These are phyloP conservation scores for Zingel zingel DNA, from an alignment of 2,113 vertebrate species.

Conservation along the genomic window DNA sequence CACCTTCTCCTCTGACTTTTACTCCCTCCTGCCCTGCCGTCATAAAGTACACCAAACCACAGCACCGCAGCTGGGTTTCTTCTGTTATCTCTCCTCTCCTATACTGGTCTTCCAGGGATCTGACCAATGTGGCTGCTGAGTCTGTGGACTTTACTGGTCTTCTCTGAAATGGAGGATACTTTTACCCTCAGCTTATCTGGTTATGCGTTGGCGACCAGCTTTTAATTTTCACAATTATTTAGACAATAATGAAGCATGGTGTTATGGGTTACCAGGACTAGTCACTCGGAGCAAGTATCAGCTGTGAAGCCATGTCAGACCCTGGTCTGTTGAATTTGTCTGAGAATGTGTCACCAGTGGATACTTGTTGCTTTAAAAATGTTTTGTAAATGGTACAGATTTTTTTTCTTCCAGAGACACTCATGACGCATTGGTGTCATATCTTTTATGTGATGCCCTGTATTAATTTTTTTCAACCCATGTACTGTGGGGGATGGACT, in stretches of 20 bases:
- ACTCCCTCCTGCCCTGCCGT: neutral
- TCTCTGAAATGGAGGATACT: slow-evolving; percentile 35
- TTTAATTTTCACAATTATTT: slow-evolving; percentile 32
- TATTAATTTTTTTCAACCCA: slow-evolving; percentile 29
- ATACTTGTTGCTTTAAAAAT: slow-evolving; percentile 49
- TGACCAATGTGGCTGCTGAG: slow-evolving; percentile 32
- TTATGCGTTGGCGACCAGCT: slow-evolving; percentile 15
- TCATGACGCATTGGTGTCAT: slow-evolving; percentile 33
- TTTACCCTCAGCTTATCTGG: slow-evolving; percentile 35
- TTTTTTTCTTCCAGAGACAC: slow-evolving; percentile 12
- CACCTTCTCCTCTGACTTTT: slow-evolving; percentile 8
- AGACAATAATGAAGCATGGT: slow-evolving; percentile 29
- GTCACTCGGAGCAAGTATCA: slow-evolving; percentile 33
- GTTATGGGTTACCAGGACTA: slow-evolving; percentile 14
- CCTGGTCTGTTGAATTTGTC: slow-evolving; percentile 26
- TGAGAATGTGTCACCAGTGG: slow-evolving; percentile 30
- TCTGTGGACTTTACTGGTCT: slow-evolving; percentile 35
- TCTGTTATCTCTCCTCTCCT: slow-evolving; percentile 35
- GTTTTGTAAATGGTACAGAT: slow-evolving; percentile 69
- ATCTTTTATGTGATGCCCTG: slow-evolving; percentile 41
- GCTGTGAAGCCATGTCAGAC: slow-evolving; percentile 44
- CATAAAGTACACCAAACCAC: slow-evolving; percentile 8
- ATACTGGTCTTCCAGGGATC: slow-evolving; percentile 65
- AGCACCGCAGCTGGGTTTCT: slow-evolving; percentile 23
- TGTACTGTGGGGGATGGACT: slow-evolving; percentile 17